Base-by-base conservation (phyloP, 37 sponge, comb jelly and placozoan species). In the Aplysina aerophoba region DNA sequence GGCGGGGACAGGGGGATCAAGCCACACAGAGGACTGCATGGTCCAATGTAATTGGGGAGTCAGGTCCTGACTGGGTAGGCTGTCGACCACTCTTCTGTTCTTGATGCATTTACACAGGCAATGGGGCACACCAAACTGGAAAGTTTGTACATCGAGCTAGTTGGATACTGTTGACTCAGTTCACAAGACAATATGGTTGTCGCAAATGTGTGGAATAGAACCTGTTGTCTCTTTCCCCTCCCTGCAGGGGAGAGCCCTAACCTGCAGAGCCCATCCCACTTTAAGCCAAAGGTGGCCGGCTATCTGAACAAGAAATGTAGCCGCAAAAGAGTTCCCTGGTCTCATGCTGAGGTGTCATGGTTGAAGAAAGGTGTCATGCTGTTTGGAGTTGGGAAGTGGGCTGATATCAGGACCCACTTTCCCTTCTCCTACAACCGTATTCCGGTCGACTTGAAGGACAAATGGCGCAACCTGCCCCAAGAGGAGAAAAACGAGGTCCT, bases 371-470 rank as follows among this genome's bases (percentile, higher is more conserved):
- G 78, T 16, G 78, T 75, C 21, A 4, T 0, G 38, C 0, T 22
- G 22, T 75, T 75, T 41, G 78, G 78, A 16, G 78, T 50, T 41
- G 78, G 78, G 78, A 38, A 75, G 15, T 75, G 78, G 78, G 1
- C 20, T 5, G 5, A 15, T 13, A 75, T 75, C 25, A 39, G 16
- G 21, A 19, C 6, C 20, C 17, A 17, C 3, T 75, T 25, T 75
- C 78, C 78, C 21, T 75, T 73, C 39, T 14, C 38, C 21, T 33
- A 37, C 12, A 38, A 30, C 74, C 44, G 78, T 4, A 75, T 53
- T 16, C 6, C 25, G 35, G 24, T 40, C 6, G 78, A 75, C 25
- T 16, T 75, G 1, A 75, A 75, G 50, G 78, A 75, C 78, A 75
- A 75, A 16, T 75, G 78, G 78, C 37, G 78, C 2, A 75, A 75